Conservation (phyloP, 2,797 vertebrate genomes). For the Helarctos malayanus region DNA sequence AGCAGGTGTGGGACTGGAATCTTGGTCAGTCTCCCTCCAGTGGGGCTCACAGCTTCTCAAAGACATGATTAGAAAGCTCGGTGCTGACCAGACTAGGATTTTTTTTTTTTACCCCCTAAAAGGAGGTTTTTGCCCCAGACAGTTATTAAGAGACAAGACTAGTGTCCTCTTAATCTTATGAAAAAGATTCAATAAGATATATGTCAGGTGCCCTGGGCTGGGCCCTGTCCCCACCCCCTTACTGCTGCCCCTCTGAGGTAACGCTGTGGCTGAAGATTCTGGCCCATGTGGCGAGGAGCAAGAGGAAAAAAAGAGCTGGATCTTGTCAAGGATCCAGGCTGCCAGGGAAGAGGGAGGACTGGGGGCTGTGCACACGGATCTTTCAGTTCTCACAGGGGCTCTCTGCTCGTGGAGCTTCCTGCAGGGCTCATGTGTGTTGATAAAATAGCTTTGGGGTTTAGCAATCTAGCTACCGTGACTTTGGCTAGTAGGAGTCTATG, state of each 20-base stretch:
- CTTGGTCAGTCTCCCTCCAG: background rate
- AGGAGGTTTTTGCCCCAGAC: background rate
- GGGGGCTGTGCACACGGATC: background rate
- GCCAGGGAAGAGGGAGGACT: background rate
- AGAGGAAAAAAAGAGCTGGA: background rate
- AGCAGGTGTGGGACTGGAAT: background rate
- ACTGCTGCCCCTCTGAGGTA: too few species aligned
- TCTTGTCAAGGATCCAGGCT: background rate
- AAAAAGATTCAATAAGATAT: background rate
- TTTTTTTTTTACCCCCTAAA: background rate
- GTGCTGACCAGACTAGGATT: background rate
- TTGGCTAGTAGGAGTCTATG: background rate
- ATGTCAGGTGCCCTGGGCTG: background rate
- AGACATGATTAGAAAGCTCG: background rate
- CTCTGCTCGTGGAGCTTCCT: background rate
- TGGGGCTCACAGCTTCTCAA: background rate
- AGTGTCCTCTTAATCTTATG: conserved; percentile 7
- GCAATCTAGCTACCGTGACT: background rate
- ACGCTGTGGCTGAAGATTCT: background rate
- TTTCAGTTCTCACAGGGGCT: background rate
- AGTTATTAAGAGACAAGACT: background rate
- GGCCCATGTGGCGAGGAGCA: background rate
- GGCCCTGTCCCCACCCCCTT: too few species aligned
- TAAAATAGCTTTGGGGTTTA: background rate
- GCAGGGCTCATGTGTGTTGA: background rate